Conservation (phyloP, 2,113 vertebrate genomes). For the Xenopus laevis region DNA sequence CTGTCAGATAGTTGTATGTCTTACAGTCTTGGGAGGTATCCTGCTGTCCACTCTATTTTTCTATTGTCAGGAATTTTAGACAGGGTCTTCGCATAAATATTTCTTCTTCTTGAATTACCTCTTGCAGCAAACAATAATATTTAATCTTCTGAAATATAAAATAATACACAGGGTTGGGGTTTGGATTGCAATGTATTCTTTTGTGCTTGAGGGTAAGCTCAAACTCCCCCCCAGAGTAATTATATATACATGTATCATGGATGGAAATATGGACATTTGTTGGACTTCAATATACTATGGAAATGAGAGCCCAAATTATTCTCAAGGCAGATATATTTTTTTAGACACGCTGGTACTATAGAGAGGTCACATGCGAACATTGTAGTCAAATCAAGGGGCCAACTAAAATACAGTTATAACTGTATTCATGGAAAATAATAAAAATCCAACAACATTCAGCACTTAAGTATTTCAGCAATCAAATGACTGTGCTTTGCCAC, state of each 20-base stretch:
- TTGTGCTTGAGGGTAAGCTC: not conserved
- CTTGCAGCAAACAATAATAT: constrained; percentile 29
- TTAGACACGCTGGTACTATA: constrained; percentile 4
- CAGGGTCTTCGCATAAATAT: constrained; percentile 1
- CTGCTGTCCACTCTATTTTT: constrained; percentile 19
- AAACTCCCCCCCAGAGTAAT: not conserved
- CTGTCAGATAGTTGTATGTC: too few species aligned
- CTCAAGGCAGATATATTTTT: constrained; percentile 33
- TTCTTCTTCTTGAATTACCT: constrained; percentile 13
- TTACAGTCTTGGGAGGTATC: not conserved
- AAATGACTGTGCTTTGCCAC: not conserved
- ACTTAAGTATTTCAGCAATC: not conserved
- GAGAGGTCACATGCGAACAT: constrained; percentile 21
- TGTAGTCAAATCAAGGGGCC: not conserved
- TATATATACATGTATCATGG: constrained; percentile 10
- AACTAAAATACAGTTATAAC: not conserved
- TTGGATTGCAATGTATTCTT: not conserved
- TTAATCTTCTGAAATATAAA: constrained; percentile 20
- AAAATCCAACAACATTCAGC: not conserved
- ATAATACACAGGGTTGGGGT: not conserved
- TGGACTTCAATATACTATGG: constrained; percentile 8
- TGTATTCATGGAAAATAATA: not conserved
- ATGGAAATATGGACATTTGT: constrained; percentile 20
- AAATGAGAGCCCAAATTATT: constrained; percentile 14
- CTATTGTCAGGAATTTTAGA: not conserved